Evolutionary conservation across 1,140 invertebrate genomes (phyloP), one percentile per base, ranked within the genome.

Genomic region (Xylocopa sonorina): DNA sequence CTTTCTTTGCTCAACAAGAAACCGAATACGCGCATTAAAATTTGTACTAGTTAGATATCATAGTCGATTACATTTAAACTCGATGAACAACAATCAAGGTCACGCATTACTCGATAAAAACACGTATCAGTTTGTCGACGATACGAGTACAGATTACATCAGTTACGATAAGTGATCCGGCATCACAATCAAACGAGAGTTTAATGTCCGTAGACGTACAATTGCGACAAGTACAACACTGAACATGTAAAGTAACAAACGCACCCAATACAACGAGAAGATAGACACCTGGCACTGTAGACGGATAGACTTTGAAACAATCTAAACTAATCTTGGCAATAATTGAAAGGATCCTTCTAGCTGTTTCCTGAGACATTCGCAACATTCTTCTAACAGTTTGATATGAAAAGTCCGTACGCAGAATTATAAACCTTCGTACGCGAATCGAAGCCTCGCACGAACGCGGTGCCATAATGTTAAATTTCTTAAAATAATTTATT

Each of bases 391-490:
- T 78, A 86, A 82, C 67, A 82, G 80, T 85, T 82, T 88, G 88
- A 89, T 89, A 90, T 89, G 85, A 89, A 74, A 72, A 84, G 80
- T 58, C 64, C 71, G 73, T 72, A 80, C 80, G 75, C 60, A 73
- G 81, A 74, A 73, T 67, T 67, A 64, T 62, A 41, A 51, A 63
- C 78, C 78, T 68, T 78, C 60, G 82, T 80, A 85, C 78, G 57
- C 62, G 62, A 74, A 81, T 78, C 58, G 83, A 88, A 88, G 86
- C 87, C 88, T 89, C 86, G 88, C 79, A 83, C 87, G 81, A 89
- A 85, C 84, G 60, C 63, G 77, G 60, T 85, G 83, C 80, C 53
- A 51, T 78, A 82, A 85, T 81, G 68, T 77, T 51, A 84, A 86
- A 67, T 85, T 67, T 87, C 75, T 79, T 82, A 87, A 84, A 86